A percentile compares a stretch with the other conserved stretches of the same genome.
Conservation (phyloP, 2,888 invertebrate species). For the Erannis defoliaria region DNA sequence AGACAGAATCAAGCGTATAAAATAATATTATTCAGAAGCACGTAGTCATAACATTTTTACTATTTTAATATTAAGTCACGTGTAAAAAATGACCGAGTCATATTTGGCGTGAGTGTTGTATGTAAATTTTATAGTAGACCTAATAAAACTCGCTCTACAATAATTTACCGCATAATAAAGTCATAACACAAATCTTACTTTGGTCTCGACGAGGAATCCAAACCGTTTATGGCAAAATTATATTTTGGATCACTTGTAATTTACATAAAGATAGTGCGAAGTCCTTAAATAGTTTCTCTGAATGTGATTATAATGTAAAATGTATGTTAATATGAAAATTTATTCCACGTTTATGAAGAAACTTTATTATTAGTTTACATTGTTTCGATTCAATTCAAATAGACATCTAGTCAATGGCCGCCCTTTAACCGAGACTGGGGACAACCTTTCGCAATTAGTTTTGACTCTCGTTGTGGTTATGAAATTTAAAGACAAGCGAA, state of each 20-base stretch:
- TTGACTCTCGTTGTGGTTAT: constrained; percentile 2
- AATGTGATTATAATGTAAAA: constrained; percentile 45
- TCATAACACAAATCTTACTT: constrained; percentile 47
- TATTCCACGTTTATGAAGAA: constrained; percentile 19
- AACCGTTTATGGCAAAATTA: constrained; percentile 43
- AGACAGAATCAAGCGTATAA: constrained; percentile 11
- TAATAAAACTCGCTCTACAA: constrained; percentile 44
- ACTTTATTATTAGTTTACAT: constrained; percentile 16
- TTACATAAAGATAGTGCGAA: constrained; percentile 51
- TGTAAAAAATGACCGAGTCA: constrained; percentile 32
- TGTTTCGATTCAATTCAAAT: constrained; percentile 6
- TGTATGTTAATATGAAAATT: constrained; percentile 15
- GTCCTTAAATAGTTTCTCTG: constrained; percentile 47
- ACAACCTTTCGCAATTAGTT: constrained; percentile 24
- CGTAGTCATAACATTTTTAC: constrained; percentile 30
- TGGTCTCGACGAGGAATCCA: constrained; percentile 41
- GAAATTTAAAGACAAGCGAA: neutral
- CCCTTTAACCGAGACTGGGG: neutral
- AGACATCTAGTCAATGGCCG: constrained; percentile 8
- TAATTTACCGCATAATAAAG: constrained; percentile 47
- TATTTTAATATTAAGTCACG: constrained; percentile 23
- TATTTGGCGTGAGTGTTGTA: constrained; percentile 38
- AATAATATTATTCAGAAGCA: constrained; percentile 19
- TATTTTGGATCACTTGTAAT: constrained; percentile 49
- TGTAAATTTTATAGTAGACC: constrained; percentile 48